Conservation (phyloP, 2,113 vertebrate species). For the Nanorana parkeri region DNA sequence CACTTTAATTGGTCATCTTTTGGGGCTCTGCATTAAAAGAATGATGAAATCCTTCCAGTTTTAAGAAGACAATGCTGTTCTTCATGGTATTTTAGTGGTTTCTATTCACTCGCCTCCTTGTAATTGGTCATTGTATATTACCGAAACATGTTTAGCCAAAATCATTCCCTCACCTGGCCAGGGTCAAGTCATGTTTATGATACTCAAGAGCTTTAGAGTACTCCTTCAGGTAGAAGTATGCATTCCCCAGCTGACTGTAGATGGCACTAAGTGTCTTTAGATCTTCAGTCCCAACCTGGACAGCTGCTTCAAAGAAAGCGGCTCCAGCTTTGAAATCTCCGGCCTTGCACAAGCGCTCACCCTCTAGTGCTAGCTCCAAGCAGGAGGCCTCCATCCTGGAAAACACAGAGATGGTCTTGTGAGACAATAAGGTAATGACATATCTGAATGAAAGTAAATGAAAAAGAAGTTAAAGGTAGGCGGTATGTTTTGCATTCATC, state of each 20-base stretch:
- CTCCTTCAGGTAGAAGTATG: slow-evolving; percentile 97
- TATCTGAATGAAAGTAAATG: too few relatives aligned
- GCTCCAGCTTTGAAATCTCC: slow-evolving; percentile 93
- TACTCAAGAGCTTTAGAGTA: slow-evolving; percentile 91
- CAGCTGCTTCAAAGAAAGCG: slow-evolving; percentile 92
- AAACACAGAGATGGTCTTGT: slow-evolving; percentile 12
- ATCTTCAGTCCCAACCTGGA: slow-evolving; percentile 96
- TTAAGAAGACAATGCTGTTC: too few relatives aligned
- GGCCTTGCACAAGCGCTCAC: slow-evolving; percentile 91
- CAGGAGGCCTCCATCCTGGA: slow-evolving; percentile 95
- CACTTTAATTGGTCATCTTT: too few relatives aligned
- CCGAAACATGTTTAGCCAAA: too few relatives aligned
- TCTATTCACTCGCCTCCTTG: too few relatives aligned
- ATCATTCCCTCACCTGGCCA: slow-evolving; percentile 84
- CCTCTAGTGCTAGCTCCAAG: slow-evolving; percentile 93
- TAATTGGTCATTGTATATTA: too few relatives aligned
- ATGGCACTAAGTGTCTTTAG: slow-evolving; percentile 97
- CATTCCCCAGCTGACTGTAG: slow-evolving; percentile 97
- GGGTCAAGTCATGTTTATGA: slow-evolving; percentile 91
- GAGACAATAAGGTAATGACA: not conserved
- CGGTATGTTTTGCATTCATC: too few relatives aligned
- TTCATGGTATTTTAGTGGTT: too few relatives aligned
- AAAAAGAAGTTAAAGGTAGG: too few relatives aligned
- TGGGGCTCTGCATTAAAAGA: too few relatives aligned
- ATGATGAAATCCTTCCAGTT: too few relatives aligned